Evolutionary conservation across 2,113 vertebrate genomes (phyloP).

Genomic region (Protobothrops flavoviridis): DNA sequence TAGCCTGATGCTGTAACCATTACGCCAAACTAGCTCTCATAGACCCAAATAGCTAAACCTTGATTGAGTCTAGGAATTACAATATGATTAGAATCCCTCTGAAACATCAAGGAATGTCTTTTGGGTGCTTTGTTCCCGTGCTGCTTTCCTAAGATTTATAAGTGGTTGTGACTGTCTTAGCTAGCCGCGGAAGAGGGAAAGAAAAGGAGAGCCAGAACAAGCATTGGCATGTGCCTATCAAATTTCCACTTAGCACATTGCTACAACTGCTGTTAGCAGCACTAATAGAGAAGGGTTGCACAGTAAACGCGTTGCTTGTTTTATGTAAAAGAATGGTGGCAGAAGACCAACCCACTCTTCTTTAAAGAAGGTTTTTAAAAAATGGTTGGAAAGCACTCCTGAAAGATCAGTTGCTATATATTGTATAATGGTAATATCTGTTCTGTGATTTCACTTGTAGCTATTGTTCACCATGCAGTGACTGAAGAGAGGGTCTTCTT

Average conservation of each 20-base stretch:
- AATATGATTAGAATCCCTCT: neutral
- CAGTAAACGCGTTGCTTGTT: neutral
- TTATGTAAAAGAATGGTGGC: neutral
- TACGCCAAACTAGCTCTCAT: neutral
- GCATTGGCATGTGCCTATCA: neutral
- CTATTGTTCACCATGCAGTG: neutral
- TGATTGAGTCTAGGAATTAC: neutral
- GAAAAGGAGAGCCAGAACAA: neutral
- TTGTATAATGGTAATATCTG: neutral
- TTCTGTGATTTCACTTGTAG: neutral
- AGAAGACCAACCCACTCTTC: neutral
- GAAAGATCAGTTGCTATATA: neutral
- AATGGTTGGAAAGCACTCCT: neutral
- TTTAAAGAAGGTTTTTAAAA: neutral
- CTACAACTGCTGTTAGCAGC: neutral
- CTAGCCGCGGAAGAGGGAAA: neutral
- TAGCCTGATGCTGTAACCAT: neutral
- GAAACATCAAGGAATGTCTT: neutral
- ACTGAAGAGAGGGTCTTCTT: neutral
- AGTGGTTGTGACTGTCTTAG: neutral
- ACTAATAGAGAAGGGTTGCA: neutral
- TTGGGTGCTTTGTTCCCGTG: neutral
- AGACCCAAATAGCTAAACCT: neutral
- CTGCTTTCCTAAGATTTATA: neutral
- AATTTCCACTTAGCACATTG: neutral